Conservation (phyloP, 2,888 invertebrate genomes). For the Leucozona laternaria region DNA sequence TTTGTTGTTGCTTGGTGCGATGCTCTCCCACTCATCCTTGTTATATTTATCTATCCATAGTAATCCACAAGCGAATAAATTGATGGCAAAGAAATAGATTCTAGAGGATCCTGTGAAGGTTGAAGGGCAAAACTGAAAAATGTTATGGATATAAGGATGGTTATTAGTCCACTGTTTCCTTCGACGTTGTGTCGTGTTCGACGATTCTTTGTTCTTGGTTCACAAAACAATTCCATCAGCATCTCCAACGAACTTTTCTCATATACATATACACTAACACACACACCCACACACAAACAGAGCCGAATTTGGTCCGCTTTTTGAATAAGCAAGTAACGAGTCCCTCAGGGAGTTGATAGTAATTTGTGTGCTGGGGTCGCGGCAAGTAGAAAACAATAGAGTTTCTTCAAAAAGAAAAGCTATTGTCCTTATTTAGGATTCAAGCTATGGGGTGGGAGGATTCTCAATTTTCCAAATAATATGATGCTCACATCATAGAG, state of each 20-base stretch:
- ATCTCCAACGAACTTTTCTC: not conserved
- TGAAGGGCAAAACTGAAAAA: constrained; percentile 63
- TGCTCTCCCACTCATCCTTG: not conserved
- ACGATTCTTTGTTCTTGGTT: constrained; percentile 18
- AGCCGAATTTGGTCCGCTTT: constrained; percentile 22
- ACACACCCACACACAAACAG: not conserved
- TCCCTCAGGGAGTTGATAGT: constrained; percentile 29
- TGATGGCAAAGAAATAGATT: constrained; percentile 54
- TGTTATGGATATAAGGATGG: constrained; percentile 63
- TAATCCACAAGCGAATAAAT: constrained; percentile 52
- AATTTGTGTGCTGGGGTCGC: constrained; percentile 35
- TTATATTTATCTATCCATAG: constrained; percentile 9
- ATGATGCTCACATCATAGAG: not conserved
- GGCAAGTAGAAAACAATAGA: constrained; percentile 50
- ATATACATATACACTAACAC: constrained; percentile 9
- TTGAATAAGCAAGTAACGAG: constrained; percentile 49
- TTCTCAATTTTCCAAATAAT: constrained; percentile 37
- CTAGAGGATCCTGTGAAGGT: constrained; percentile 25
- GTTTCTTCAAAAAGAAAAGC: constrained; percentile 10
- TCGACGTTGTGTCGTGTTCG: constrained; percentile 8
- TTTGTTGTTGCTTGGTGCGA: not conserved
- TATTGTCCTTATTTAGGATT: constrained; percentile 58
- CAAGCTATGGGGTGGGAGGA: constrained; percentile 28
- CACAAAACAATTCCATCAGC: constrained; percentile 24
- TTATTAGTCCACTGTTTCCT: constrained; percentile 39